A percentile compares a stretch with the other conserved stretches of the same genome.
phyloP scores from a whole-genome alignment of 92 coral and sea anemone species.

The Scolanthus callimorphus region DNA sequence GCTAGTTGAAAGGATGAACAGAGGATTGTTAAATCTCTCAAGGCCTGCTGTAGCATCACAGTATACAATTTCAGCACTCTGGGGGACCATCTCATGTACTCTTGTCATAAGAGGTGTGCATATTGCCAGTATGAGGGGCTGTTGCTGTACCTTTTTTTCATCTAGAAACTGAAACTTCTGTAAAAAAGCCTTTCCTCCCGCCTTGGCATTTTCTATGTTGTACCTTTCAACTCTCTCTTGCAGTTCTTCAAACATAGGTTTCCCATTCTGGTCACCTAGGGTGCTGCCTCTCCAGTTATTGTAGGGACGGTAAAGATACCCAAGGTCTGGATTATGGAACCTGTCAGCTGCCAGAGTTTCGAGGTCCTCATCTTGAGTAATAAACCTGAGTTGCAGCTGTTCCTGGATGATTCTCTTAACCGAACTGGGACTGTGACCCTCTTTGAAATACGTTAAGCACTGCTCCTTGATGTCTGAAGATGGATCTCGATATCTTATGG shows the following conservation, averaged over 20 bases:
- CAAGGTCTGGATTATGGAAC: background rate
- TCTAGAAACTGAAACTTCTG: background rate
- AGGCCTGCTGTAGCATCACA: slow-evolving; percentile 19
- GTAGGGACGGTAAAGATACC: background rate
- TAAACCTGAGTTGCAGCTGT: background rate
- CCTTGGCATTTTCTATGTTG: background rate
- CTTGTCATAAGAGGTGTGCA: slow-evolving; percentile 14
- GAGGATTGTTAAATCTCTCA: slow-evolving; percentile 13
- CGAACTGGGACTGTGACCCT: background rate
- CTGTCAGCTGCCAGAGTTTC: background rate
- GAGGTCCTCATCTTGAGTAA: background rate
- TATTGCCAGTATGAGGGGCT: background rate
- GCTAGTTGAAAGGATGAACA: slow-evolving; percentile 1
- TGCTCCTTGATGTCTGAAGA: background rate
- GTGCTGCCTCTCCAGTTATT: background rate
- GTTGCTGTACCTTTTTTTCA: background rate
- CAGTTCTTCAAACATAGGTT: background rate
- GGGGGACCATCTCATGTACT: slow-evolving; percentile 1
- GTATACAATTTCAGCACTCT: slow-evolving; percentile 11
- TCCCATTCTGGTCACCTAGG: background rate
- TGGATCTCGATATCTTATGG: background rate
- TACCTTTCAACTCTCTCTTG: background rate
- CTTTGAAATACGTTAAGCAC: background rate
- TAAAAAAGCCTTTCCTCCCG: background rate
- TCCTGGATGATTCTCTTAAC: background rate